phyloP scores from a whole-genome alignment of 2,113 vertebrate species.

The Hystrix brachyura region DNA sequence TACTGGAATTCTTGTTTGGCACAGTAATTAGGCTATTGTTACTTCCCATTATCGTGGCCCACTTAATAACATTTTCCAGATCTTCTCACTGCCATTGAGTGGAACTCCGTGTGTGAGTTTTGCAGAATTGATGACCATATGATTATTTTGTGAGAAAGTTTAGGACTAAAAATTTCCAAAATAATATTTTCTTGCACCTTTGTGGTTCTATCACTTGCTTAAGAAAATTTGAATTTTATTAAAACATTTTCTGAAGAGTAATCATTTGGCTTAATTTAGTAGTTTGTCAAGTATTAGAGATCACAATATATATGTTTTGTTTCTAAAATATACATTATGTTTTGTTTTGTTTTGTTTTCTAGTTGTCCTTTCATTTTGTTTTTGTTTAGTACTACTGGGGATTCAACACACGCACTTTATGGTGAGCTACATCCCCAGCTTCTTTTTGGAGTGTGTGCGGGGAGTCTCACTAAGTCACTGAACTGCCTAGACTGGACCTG shows the following conservation, averaged over 20 bases:
- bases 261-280: not conserved
- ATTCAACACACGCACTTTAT: not conserved
- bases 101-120: not conserved
- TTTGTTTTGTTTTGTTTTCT: not conserved
- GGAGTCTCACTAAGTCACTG: not conserved
- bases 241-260: not conserved
- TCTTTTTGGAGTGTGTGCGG: not conserved
- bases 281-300: not conserved
- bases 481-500: not conserved
- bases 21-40: not conserved
- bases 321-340: not conserved
- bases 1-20: not conserved
- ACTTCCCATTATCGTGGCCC: not conserved
- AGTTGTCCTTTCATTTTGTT: not conserved
- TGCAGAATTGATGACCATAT: not conserved
- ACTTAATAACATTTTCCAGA: not conserved
- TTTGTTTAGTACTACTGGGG: not conserved
- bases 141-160: not conserved
- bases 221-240: not conserved
- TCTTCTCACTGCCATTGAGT: not conserved
- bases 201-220: not conserved
- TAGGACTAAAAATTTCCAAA: not conserved
- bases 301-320: not conserved
- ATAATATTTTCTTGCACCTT: not conserved
- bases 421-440: not conserved